A percentile compares a stretch with the other conserved stretches of the same genome.
These are phyloP conservation scores for Hydra vulgaris DNA, from an alignment of 30 jellyfish, hydroid and myxozoan genomes.

Conservation along the genomic window DNA sequence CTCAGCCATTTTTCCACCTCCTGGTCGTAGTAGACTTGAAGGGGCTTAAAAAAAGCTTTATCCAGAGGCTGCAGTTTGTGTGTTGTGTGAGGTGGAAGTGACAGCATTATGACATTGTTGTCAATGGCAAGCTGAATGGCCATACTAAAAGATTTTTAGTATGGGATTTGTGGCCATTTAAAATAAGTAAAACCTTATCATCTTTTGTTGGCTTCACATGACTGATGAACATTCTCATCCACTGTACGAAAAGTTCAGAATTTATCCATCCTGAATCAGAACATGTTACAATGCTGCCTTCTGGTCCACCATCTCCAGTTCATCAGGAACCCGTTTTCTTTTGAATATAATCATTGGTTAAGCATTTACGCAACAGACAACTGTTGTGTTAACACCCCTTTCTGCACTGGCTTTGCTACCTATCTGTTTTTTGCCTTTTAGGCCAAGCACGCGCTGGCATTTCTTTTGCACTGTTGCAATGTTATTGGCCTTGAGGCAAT, in stretches of 20 bases:
- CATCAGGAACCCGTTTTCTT: conserved; percentile 41
- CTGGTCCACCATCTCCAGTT: conserved; percentile 42
- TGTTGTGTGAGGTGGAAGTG: conserved; percentile 54
- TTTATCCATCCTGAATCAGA: conserved; percentile 51
- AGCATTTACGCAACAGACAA: neutral
- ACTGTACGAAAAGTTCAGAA: conserved; percentile 16
- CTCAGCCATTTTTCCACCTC: neutral
- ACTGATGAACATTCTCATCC: conserved; percentile 2
- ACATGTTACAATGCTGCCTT: conserved; percentile 40
- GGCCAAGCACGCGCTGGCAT: conserved; percentile 27
- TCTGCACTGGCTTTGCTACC: conserved; percentile 44
- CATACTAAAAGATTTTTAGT: conserved; percentile 24
- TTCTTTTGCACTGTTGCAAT: conserved; percentile 42
- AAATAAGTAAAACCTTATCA: conserved; percentile 25
- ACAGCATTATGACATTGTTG: conserved; percentile 25
- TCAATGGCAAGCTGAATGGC: conserved; percentile 33
- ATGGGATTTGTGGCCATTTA: conserved; percentile 43
- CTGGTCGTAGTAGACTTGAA: neutral
- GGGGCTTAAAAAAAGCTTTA: conserved; percentile 31
- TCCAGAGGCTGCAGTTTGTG: conserved; percentile 60
- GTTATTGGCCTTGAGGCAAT: conserved; percentile 25
- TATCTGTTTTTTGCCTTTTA: conserved; percentile 31
- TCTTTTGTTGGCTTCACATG: neutral
- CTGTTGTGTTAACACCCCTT: conserved; percentile 32
- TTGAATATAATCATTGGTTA: conserved; percentile 40